Conservation (phyloP, 2,113 vertebrate species). For the Bubo scandiacus region DNA sequence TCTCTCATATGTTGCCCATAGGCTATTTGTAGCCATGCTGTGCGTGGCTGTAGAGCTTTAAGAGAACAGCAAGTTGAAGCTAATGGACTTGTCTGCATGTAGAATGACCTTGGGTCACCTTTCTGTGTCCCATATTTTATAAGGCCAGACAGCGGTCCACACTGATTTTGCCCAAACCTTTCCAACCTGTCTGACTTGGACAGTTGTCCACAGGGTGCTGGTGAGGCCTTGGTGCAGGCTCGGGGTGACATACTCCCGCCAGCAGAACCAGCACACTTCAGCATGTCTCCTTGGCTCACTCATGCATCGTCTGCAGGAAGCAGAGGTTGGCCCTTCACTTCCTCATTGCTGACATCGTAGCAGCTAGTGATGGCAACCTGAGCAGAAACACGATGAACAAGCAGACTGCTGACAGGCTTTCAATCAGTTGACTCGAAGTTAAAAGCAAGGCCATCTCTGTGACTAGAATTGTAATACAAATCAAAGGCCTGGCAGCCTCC, state of each 20-base stretch:
- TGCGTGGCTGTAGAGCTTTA: neutral
- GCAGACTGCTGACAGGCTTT: neutral
- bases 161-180: neutral
- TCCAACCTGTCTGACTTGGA: neutral
- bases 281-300: neutral
- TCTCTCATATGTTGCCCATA: neutral
- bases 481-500: neutral
- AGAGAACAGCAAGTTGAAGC: neutral
- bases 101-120: neutral
- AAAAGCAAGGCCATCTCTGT: neutral
- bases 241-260: fast-evolving
- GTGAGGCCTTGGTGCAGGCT: neutral
- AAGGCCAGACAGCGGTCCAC: neutral
- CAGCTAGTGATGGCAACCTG: neutral
- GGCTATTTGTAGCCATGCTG: neutral
- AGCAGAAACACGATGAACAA: neutral
- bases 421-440: neutral
- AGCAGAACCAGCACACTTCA: neutral
- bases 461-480: neutral
- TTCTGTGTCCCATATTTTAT: neutral
- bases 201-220: fast-evolving
- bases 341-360: neutral
- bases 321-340: neutral
- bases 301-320: neutral
- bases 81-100: no score